Percentiles rank a stretch among this genome's conserved stretches.
These are phyloP conservation scores for Rhinogobius similis DNA, from an alignment of 2,113 vertebrate genomes.

Conservation along the genomic window DNA sequence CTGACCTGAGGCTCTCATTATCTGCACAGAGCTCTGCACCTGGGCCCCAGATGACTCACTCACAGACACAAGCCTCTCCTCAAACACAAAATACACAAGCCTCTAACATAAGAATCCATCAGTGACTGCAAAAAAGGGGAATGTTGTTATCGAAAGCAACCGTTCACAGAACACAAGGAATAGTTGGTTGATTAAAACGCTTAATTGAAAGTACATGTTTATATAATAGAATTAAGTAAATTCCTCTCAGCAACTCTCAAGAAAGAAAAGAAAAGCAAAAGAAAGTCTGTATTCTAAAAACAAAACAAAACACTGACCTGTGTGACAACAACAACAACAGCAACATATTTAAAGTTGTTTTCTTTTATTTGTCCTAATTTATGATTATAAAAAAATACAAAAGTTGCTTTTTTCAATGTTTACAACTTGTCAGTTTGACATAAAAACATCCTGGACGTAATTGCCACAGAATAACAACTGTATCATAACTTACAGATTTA, in stretches of 20 bases:
- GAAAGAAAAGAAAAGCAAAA: too few species aligned
- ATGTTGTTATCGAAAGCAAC: neutral
- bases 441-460: neutral
- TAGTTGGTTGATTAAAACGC: neutral
- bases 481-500: conserved; percentile 27
- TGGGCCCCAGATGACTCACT: neutral
- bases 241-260: neutral
- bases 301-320: too few species aligned
- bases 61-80: conserved; percentile 10
- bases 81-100: conserved; percentile 13
- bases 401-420: neutral
- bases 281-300: neutral
- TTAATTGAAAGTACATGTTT: neutral
- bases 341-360: neutral
- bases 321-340: neutral
- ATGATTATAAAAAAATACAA: neutral
- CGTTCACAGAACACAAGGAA: neutral
- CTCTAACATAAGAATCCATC: neutral
- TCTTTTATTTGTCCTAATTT: neutral
- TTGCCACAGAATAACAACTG: conserved; percentile 1
- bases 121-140: neutral
- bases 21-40: neutral
- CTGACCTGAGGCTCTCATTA: neutral
- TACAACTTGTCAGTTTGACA: neutral
- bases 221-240: neutral